Evolutionary conservation across 2,888 invertebrate species (phyloP).

Genomic region (Drosophila koepferae): DNA sequence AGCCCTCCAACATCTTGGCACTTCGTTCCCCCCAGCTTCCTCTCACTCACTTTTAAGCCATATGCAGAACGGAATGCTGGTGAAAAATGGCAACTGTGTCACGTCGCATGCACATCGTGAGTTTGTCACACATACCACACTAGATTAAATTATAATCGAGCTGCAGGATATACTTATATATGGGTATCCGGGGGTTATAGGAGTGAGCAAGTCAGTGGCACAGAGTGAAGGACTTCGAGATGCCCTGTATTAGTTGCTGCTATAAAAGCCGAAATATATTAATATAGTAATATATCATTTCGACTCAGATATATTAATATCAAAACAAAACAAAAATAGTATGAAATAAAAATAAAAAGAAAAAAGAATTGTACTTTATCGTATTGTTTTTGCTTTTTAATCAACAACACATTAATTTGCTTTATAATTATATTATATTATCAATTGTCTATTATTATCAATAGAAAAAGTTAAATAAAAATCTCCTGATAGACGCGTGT

Average conservation of each 20-base stretch:
- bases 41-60: conserved; percentile 18
- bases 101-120: conserved; percentile 68
- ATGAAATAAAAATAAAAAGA: too few species aligned
- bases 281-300: not conserved
- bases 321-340: not conserved
- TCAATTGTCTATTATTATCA: too few species aligned
- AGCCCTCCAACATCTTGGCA: not conserved
- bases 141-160: conserved; percentile 81
- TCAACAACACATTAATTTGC: too few species aligned
- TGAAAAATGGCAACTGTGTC: conserved; percentile 76
- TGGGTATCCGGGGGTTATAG: conserved; percentile 2
- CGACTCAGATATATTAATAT: not conserved
- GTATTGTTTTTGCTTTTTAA: too few species aligned
- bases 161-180: conserved; percentile 48
- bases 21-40: not conserved
- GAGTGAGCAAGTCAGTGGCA: too few species aligned
- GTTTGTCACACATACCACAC: conserved; percentile 81
- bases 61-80: conserved; percentile 67
- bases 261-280: not conserved
- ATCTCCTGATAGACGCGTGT: too few species aligned
- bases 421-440: too few species aligned
- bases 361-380: too few species aligned
- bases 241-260: not conserved
- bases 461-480: too few species aligned
- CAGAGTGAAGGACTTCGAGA: not conserved